Conservation (phyloP, 2,113 vertebrate species). For the Blennius ocellaris region DNA sequence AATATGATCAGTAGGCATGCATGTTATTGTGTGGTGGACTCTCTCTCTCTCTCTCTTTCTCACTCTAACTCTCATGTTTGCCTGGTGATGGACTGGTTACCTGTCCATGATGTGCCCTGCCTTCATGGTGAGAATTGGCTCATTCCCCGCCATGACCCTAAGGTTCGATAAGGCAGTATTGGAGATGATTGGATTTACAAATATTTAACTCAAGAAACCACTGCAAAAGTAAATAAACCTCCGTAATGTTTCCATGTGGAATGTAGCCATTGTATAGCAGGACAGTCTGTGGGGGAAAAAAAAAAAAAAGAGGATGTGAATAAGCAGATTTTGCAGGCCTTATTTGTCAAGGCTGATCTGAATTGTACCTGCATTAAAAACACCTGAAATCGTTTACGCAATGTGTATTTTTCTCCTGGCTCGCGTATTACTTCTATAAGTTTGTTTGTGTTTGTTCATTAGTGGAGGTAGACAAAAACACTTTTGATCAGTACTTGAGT, state of each 20-base stretch:
- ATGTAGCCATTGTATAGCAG: background rate
- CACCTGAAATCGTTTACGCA: slow-evolving; percentile 5
- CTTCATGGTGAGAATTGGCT: too few relatives aligned
- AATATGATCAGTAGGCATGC: too few relatives aligned
- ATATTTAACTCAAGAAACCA: too few relatives aligned
- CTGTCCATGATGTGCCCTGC: too few relatives aligned
- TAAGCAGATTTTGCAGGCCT: slow-evolving; percentile 32
- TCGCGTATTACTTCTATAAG: background rate
- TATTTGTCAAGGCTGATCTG: slow-evolving; percentile 15
- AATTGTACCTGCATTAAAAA: slow-evolving; percentile 12
- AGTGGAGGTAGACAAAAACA: slow-evolving; percentile 15
- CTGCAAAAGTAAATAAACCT: background rate
- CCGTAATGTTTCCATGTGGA: slow-evolving; percentile 2
- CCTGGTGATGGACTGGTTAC: too few relatives aligned
- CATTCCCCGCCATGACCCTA: too few relatives aligned
- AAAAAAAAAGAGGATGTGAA: slow-evolving; percentile 2
- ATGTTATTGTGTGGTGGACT: too few relatives aligned
- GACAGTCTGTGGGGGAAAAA: slow-evolving; percentile 6
- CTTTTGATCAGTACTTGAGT: background rate
- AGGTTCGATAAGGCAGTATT: too few relatives aligned
- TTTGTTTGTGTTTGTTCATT: background rate
- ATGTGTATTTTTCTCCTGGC: background rate
- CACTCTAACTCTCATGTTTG: too few relatives aligned
- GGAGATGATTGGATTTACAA: too few relatives aligned
- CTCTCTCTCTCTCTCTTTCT: too few relatives aligned